Evolutionary conservation across 2,888 invertebrate species (phyloP), one percentile per base, ranked within the genome.

Genomic region (Uropetala carovei): DNA sequence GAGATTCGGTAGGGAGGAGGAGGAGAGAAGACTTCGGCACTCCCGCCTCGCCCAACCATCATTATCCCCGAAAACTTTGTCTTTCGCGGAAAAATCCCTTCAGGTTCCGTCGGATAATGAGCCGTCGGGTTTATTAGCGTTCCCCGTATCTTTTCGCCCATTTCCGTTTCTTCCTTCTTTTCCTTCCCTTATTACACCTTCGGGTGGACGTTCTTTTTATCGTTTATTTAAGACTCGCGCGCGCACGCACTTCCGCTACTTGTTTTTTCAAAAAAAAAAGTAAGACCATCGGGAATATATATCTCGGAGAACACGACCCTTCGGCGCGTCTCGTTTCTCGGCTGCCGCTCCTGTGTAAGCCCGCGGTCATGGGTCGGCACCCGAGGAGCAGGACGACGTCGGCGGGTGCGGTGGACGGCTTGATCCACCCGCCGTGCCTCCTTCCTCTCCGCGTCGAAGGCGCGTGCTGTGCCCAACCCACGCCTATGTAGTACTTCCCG

Each of bases 311-410:
- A 43, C 43, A 5, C 43, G 5, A 43, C 43, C 43, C 16, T 68
- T n/a, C 9, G 68, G 22, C n/a, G n/a, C 4, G 13, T 68, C n/a
- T 9, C 68, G 75, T 27, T 18, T 27, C 75, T 75, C 75, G 75
- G 75, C 27, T 27, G 75, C 75, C 27, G 22, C 75, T 13, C 75
- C 22, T 27, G 86, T 86, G 86, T 30, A 43, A 43, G 64, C 89
- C 89, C 89, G 64, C 64, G 64, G 64, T 64, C 64, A 89, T 89
- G 75, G 75, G 75, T 22, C 75, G 75, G 75, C 75, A 22, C 18
- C 75, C 75, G 75, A 75, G 27, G 22, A 13, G 8, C 22, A 27
- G 22, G 22, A 27, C 22, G 75, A 68, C 68, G 22, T 22, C 68
- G 68, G 75, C 22, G 22, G n/a, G n/a, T 64, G 64, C 64, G 68